phyloP scores from a whole-genome alignment of 1,140 invertebrate genomes.

The Drosophila saltans region DNA sequence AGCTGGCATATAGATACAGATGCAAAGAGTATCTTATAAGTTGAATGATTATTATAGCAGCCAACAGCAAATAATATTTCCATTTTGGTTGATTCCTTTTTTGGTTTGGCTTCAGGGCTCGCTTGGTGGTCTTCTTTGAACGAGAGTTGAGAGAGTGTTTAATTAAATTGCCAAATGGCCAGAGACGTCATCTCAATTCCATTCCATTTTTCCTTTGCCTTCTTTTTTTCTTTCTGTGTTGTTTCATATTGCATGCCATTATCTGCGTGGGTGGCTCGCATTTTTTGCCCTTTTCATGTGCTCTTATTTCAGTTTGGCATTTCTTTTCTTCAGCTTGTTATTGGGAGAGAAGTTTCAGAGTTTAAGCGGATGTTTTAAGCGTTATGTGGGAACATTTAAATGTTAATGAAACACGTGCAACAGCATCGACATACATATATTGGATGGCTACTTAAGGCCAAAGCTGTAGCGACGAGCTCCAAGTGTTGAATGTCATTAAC shows the following conservation, averaged over 20 bases:
- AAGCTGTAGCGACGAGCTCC: slow-evolving; percentile 29
- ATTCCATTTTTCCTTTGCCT: no score
- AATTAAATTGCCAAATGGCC: slow-evolving; percentile 48
- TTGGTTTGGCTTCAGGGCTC: slow-evolving; percentile 21
- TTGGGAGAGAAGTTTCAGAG: slow-evolving; percentile 14
- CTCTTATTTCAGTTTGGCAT: slow-evolving; percentile 29
- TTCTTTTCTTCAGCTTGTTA: slow-evolving; percentile 15
- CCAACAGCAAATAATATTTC: no score
- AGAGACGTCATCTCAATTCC: background rate
- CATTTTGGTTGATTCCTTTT: background rate
- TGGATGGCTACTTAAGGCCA: slow-evolving; percentile 15
- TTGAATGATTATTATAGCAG: slow-evolving; percentile 9
- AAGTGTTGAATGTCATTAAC: slow-evolving; percentile 75
- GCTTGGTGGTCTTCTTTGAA: slow-evolving; percentile 44
- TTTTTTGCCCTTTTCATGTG: slow-evolving; percentile 11
- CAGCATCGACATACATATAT: background rate
- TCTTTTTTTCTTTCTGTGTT: no score
- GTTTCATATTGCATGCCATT: background rate
- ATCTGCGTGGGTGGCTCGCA: slow-evolving; percentile 43
- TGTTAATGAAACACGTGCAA: slow-evolving; percentile 66
- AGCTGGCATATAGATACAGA: slow-evolving; percentile 29
- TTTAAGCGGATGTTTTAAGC: slow-evolving; percentile 50
- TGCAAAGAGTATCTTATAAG: slow-evolving; percentile 52
- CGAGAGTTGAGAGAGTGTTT: slow-evolving; percentile 27
- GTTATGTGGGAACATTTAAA: slow-evolving; percentile 54